Conservation (phyloP, 2,113 vertebrate genomes). For the Macrotis lagotis region DNA sequence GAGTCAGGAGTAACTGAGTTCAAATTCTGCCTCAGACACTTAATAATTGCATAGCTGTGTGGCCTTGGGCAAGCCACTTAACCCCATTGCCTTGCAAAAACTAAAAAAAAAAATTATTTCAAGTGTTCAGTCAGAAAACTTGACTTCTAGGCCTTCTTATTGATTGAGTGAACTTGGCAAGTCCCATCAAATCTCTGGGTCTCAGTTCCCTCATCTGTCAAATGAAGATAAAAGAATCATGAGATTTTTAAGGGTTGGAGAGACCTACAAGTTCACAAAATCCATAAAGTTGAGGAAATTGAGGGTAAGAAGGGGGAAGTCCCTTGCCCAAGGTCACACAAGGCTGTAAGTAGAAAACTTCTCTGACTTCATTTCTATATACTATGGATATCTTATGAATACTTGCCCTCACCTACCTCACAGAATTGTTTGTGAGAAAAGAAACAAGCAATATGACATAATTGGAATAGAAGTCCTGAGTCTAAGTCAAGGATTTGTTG, state of each 20-base stretch:
- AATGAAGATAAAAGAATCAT: not conserved
- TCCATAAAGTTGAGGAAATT: not conserved
- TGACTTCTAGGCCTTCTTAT: not conserved
- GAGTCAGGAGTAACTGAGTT: no score
- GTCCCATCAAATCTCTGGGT: not conserved
- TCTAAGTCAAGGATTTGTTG: not conserved
- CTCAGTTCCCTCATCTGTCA: not conserved
- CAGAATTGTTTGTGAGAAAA: not conserved
- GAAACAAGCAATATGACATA: not conserved
- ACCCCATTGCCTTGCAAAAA: no score
- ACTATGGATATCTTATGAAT: not conserved
- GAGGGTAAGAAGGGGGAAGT: not conserved
- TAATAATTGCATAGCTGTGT: no score
- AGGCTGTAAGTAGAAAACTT: not conserved
- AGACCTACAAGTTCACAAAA: not conserved
- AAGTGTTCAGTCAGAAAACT: not conserved
- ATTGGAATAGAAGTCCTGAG: not conserved
- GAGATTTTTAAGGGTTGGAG: not conserved
- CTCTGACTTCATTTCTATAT: not conserved
- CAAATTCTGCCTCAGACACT: no score
- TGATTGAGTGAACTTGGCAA: not conserved
- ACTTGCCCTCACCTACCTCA: not conserved
- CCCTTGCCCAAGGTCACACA: not conserved
- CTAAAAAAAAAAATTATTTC: not conserved
- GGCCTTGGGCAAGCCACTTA: no score